Conservation (phyloP, 2,797 vertebrate genomes). For the Otolemur crassicaudatus region DNA sequence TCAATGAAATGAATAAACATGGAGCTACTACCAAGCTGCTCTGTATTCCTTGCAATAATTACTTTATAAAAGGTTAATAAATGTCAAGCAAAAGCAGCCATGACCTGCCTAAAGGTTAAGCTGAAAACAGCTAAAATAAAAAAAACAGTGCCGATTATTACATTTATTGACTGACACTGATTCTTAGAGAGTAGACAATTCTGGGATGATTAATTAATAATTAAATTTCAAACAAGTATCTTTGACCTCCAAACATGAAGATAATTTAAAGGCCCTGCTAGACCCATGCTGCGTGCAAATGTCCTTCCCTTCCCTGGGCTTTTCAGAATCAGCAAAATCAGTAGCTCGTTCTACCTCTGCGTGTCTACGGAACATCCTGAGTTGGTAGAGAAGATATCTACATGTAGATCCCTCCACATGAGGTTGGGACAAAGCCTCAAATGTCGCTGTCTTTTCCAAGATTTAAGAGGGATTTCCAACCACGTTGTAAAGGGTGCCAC, state of each 20-base stretch:
- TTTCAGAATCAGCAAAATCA: not conserved
- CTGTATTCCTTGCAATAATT: conserved; percentile 45
- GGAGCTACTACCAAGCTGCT: not conserved
- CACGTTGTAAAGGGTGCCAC: not conserved
- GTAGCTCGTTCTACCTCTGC: not conserved
- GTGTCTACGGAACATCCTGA: not conserved
- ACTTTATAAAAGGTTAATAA: conserved; percentile 69
- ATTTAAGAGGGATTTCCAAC: not conserved
- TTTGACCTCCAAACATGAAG: conserved; percentile 62
- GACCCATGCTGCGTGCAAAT: not conserved
- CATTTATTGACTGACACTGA: conserved; percentile 57
- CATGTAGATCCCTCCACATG: not conserved
- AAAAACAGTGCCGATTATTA: conserved; percentile 25
- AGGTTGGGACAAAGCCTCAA: not conserved
- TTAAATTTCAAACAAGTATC: conserved; percentile 61
- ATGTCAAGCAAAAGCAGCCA: conserved; percentile 57
- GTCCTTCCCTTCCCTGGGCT: not conserved
- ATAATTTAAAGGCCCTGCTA: not conserved
- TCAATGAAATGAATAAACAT: conserved; percentile 60
- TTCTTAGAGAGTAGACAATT: conserved; percentile 50
- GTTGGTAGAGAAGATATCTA: not conserved
- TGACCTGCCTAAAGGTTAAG: conserved; percentile 63
- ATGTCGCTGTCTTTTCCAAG: not conserved
- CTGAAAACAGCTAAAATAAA: conserved; percentile 55
- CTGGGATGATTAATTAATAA: conserved; percentile 65